Evolutionary conservation across 2,797 vertebrate genomes (phyloP).

Genomic region (Percopsis omiscomaycus): DNA sequence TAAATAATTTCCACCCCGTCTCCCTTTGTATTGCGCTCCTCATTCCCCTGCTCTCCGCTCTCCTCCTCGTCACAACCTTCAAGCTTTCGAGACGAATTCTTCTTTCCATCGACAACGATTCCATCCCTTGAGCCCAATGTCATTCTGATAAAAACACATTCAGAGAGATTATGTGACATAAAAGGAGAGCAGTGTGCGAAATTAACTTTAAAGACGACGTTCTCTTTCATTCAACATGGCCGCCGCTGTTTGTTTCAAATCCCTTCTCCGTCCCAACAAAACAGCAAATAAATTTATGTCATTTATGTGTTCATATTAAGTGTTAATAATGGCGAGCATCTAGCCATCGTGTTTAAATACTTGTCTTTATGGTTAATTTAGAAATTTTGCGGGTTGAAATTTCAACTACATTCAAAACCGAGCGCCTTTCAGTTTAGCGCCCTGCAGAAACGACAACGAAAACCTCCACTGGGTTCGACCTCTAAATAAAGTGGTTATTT

Average conservation of each 20-base stretch:
- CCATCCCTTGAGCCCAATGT: slow-evolving; percentile 92
- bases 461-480: slow-evolving; percentile 76
- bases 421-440: slow-evolving; percentile 83
- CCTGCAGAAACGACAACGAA: slow-evolving; percentile 80
- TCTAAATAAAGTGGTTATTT: slow-evolving; percentile 80
- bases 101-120: slow-evolving; percentile 87
- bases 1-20: slow-evolving; percentile 84
- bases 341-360: slow-evolving; percentile 9
- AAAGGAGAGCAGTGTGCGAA: slow-evolving; percentile 60
- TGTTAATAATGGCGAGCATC: slow-evolving; percentile 10
- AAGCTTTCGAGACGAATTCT: slow-evolving; percentile 88
- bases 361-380: slow-evolving; percentile 36
- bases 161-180: slow-evolving; percentile 54
- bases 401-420: slow-evolving; percentile 75
- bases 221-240: slow-evolving; percentile 97
- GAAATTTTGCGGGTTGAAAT: slow-evolving; percentile 48
- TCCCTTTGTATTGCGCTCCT: slow-evolving; percentile 94
- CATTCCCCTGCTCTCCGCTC: slow-evolving; percentile 86
- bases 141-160: slow-evolving; percentile 85
- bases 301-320: slow-evolving; percentile 24
- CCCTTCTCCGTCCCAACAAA: slow-evolving; percentile 91
- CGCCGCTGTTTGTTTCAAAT: slow-evolving; percentile 99
- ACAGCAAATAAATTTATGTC: slow-evolving; percentile 72
- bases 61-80: slow-evolving; percentile 89
- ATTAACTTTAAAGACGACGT: slow-evolving; percentile 84